phyloP scores from a whole-genome alignment of 92 coral and sea anemone species.

The Galaxea fascicularis region DNA sequence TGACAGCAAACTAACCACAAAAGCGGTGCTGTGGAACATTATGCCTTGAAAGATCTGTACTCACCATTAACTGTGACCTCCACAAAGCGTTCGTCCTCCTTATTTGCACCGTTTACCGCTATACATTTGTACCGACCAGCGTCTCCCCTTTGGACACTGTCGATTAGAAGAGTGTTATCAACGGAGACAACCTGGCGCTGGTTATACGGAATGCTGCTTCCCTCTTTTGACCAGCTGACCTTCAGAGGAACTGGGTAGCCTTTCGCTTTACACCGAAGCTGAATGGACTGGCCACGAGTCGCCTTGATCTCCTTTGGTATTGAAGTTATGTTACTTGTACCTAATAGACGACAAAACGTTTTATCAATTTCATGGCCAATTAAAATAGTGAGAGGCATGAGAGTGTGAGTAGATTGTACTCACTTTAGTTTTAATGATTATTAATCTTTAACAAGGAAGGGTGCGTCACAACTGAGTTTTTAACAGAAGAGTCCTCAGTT shows the following conservation, averaged over 20 bases:
- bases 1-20: no score
- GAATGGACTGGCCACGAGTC: slow-evolving; percentile 75
- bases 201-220: slow-evolving; percentile 57
- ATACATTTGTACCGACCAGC: slow-evolving; percentile 72
- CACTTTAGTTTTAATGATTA: no score
- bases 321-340: slow-evolving; percentile 80
- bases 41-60: background rate
- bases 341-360: slow-evolving; percentile 38
- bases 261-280: slow-evolving; percentile 85
- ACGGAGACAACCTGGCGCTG: slow-evolving; percentile 66
- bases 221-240: slow-evolving; percentile 78
- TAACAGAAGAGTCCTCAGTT: no score
- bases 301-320: slow-evolving; percentile 59
- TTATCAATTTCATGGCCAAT: background rate
- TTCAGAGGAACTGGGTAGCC: slow-evolving; percentile 82
- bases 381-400: background rate
- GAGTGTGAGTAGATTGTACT: no score
- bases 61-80: slow-evolving; percentile 56
- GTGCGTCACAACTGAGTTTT: no score
- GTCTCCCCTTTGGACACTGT: slow-evolving; percentile 58
- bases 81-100: slow-evolving; percentile 29
- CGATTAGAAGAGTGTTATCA: slow-evolving; percentile 63
- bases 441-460: no score
- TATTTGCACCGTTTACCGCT: slow-evolving; percentile 56
- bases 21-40: no score